Evolutionary conservation across 2,888 invertebrate genomes (phyloP), one percentile per base, ranked within the genome.

Genomic region (Erebia epiphron): DNA sequence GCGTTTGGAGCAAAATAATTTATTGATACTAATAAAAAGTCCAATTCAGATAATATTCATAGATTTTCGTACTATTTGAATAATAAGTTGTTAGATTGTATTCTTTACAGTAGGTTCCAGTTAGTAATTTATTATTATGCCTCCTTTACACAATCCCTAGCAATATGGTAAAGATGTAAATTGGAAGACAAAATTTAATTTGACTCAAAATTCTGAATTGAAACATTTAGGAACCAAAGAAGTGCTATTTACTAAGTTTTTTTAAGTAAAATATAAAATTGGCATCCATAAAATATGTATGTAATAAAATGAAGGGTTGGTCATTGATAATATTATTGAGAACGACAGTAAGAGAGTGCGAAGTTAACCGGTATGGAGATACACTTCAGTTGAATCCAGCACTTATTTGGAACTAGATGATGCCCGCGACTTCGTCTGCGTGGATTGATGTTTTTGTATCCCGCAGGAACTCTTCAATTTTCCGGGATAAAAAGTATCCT

Each of bases 1-100:
- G 73, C 64, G 70, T 73, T 73, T 73, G 68, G 74, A 73, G 69
- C 71, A 63, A 67, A 61, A 43, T 70, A 64, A 63, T 69, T 7
- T 57, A 57, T 46, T n/a, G 2, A 46, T 13, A 7, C 11, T 43
- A 43, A 46, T 13, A 46, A 16, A 65, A 35, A 9, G 16, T 50
- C 5, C 4, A 43, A 10, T 21, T 11, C 21, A 62, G 9, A 21
- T 62, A 5, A 49, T 49, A 21, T 13, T 62, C n/a, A 16, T 62
- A 41, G 49, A 62, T 62, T 21, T 62, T 16, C 16, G 16, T 52
- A 64, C 46, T 62, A 21, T 62, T 62, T 49, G 11, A 62, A 62
- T 62, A 43, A n/a, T 61, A 46, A 46, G 46, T 43, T 61, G 46
- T 61, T 46, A 16, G 58, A 16, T 41, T 35, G 16, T 60, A 35